A percentile compares a stretch with the other conserved stretches of the same genome.
phyloP scores from a whole-genome alignment of 2,113 vertebrate genomes.

The Sus scrofa region T2T-Sscrofa CM000818.6:68774501-68775000 shows the following conservation, averaged over 20 bases:
- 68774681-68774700: neutral
- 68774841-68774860: neutral
- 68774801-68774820: neutral
- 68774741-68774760: conserved; percentile 24
- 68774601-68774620: neutral
- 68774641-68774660: conserved; percentile 22
- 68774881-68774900: neutral
- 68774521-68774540: neutral
- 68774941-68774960: neutral
- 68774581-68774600: neutral
- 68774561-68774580: no score
- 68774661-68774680: neutral
- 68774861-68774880: neutral
- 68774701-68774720: neutral
- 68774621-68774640: neutral
- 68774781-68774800: conserved; percentile 55
- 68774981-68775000: conserved; percentile 1
- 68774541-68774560: no score
- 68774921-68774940: conserved; percentile 24
- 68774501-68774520: neutral
- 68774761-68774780: neutral
- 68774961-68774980: neutral
- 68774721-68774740: neutral
- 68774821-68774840: conserved; percentile 35
- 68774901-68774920: neutral